Conservation (phyloP, 2,888 invertebrate genomes). For the Charanyca ferruginea region DNA sequence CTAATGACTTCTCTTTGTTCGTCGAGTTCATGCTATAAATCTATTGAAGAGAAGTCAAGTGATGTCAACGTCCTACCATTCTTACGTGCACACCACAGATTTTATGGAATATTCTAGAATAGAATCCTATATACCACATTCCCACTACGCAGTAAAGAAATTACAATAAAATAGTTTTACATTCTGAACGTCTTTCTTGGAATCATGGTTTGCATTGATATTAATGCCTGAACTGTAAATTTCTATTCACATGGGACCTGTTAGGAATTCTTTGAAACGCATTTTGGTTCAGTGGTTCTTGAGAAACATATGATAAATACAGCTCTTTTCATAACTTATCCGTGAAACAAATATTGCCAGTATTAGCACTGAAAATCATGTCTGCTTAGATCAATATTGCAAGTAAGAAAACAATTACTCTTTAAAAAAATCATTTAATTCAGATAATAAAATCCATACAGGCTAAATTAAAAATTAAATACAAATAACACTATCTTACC, state of each 20-base stretch:
- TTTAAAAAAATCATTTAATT: too few species aligned
- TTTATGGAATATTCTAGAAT: slow-evolving; percentile 12
- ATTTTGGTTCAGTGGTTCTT: background rate
- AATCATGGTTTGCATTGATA: slow-evolving; percentile 3
- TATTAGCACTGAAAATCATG: too few species aligned
- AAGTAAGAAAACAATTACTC: too few species aligned
- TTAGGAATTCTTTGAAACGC: background rate
- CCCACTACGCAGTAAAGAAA: background rate
- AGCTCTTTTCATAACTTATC: too few species aligned
- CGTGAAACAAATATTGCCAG: too few species aligned
- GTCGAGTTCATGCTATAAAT: slow-evolving; percentile 17
- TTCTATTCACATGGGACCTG: background rate
- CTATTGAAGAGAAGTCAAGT: slow-evolving; percentile 2
- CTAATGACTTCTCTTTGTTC: slow-evolving; percentile 18
- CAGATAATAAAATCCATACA: too few species aligned
- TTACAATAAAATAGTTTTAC: slow-evolving; percentile 7
- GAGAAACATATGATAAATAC: too few species aligned
- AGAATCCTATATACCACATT: slow-evolving; percentile 16
- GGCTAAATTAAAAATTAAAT: too few species aligned
- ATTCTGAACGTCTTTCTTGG: slow-evolving; percentile 5
- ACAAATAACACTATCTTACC: too few species aligned
- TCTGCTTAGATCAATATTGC: too few species aligned
- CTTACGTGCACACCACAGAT: slow-evolving; percentile 1
- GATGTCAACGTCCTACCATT: slow-evolving; percentile 17
- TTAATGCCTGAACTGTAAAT: background rate